Percentiles rank a stretch among this genome's conserved stretches.
These are phyloP conservation scores for Pseudococcus jackbeardsleyi DNA, from an alignment of 2,888 invertebrate genomes.

Conservation along the genomic window DNA sequence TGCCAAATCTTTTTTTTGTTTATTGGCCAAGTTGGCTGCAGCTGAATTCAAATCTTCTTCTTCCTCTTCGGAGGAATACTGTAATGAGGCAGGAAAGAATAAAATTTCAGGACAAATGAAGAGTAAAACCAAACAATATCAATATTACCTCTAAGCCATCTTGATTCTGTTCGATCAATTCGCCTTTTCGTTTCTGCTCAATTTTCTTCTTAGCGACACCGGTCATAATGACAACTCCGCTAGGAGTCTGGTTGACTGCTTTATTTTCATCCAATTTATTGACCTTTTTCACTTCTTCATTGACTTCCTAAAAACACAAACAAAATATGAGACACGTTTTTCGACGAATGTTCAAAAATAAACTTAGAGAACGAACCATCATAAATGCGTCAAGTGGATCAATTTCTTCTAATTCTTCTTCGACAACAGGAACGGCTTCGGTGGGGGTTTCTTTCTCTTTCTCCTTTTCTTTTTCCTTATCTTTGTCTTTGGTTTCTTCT, in stretches of 20 bases:
- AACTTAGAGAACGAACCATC: conserved; percentile 76
- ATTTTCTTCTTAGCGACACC: conserved; percentile 85
- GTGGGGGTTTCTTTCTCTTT: conserved; percentile 66
- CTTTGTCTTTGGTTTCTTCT: conserved; percentile 72
- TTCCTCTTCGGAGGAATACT: conserved; percentile 98
- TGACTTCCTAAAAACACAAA: conserved; percentile 72
- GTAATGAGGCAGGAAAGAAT: conserved; percentile 63
- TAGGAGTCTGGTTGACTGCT: conserved; percentile 70
- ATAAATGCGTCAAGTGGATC: conserved; percentile 99
- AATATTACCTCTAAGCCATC: conserved; percentile 85
- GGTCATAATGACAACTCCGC: conserved; percentile 83
- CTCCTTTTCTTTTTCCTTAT: conserved; percentile 72
- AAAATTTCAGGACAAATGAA: background rate
- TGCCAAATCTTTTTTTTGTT: conserved; percentile 91
- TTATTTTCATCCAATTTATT: conserved; percentile 77
- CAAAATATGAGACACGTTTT: conserved; percentile 35
- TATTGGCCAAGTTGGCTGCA: conserved; percentile 88
- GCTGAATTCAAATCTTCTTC: conserved; percentile 93
- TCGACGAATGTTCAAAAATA: background rate
- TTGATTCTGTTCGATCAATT: conserved; percentile 98
- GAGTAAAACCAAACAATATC: background rate
- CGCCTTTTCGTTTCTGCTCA: conserved; percentile 87
- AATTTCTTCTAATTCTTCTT: conserved; percentile 74
- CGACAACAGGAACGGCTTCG: conserved; percentile 27
- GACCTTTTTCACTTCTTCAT: conserved; percentile 85